These are phyloP conservation scores for Magallana gigas DNA, from an alignment of 1,140 invertebrate genomes.

Conservation along the genomic window DNA sequence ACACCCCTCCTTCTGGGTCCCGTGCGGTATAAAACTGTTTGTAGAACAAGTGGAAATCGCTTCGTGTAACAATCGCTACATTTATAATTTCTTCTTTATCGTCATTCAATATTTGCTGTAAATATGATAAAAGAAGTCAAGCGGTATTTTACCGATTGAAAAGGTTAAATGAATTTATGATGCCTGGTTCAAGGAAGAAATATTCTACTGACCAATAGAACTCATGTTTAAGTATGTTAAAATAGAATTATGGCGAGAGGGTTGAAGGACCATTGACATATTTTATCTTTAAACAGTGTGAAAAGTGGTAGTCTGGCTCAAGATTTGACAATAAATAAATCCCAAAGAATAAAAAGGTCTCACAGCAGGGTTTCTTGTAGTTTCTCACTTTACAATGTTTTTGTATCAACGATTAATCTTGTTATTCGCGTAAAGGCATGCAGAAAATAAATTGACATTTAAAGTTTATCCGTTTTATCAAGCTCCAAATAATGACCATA, in stretches of 20 bases:
- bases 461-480: too few species aligned
- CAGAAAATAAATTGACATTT: too few species aligned
- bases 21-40: background rate
- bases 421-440: too few species aligned
- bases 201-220: background rate
- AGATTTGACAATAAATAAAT: too few species aligned
- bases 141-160: background rate
- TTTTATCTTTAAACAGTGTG: background rate
- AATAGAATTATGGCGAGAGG: background rate
- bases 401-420: too few species aligned
- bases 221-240: background rate
- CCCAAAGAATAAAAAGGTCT: too few species aligned
- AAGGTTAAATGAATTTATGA: background rate
- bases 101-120: constrained; percentile 6
- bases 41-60: background rate
- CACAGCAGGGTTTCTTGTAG: too few species aligned
- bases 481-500: too few species aligned
- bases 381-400: too few species aligned
- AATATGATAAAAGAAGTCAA: constrained; percentile 11
- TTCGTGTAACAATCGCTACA: background rate
- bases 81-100: constrained; percentile 21
- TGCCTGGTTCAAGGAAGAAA: background rate
- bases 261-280: background rate
- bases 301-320: too few species aligned
- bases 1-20: background rate